Evolutionary conservation across 2,797 vertebrate genomes (phyloP), one percentile per base, ranked within the genome.

Genomic region (Emydoidea blandingii): DNA sequence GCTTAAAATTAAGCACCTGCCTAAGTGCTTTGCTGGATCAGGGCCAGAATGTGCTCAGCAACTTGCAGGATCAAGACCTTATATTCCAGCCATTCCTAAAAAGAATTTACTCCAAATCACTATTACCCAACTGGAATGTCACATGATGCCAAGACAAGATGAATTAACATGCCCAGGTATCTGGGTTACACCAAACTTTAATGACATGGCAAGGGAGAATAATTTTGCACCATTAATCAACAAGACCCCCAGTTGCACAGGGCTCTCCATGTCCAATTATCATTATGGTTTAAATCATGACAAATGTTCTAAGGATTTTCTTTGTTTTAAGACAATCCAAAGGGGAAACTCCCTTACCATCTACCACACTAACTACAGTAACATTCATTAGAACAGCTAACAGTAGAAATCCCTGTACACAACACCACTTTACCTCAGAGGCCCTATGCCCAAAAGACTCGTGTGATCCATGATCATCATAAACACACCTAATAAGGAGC

Each of bases 361-460:
- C 21, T 15, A 68, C 49, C 8, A 14, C 27, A 47, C 41, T 53
- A 44, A 83, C 29, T 85, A 12, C 37, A 0, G 0, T n/a, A 18
- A 37, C 12, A 57, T 29, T 47, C 59, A 31, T 19, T 81, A 25
- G 65, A 72, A 12, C 34, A 76, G 59, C 76, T 85, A 85, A 76
- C 31, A 72, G 78, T 3, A 91, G 59, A 88, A 89, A 87, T 57
- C 23, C 15, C 6, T 0, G 41, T 41, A 85, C 57, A 81, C 50
- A 31, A 23, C 52, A 90, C 5, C 21, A 68, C 44, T 90, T 95
- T 82, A 68, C 29, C 95, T 91, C 27, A 62, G 74, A 95, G 41
- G 8, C 23, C 95, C 56, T 92, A 93, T 90, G 86, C 90, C 92
- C 92, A 88, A 79, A 91, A 95, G 88, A 79, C 91, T 97, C 81